Percentiles rank a stretch among this genome's conserved stretches.
Conservation (phyloP, 2,888 invertebrate species). For the Dastarcus helophoroides region DNA sequence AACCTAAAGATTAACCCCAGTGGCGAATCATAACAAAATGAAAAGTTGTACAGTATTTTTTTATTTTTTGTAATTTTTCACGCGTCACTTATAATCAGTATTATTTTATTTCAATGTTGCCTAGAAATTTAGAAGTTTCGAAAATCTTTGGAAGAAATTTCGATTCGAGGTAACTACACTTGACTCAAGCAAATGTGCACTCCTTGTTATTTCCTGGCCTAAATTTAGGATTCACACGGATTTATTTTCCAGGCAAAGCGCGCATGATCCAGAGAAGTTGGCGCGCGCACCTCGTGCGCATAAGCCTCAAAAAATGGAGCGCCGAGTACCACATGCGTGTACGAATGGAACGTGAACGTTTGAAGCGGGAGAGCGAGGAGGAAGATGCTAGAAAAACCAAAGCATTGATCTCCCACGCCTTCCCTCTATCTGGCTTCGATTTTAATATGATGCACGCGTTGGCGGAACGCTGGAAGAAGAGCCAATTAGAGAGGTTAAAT, state of each 20-base stretch:
- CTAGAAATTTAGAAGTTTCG: too few species aligned
- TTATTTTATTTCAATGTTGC: too few species aligned
- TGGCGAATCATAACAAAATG: too few species aligned
- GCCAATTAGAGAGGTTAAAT: constrained; percentile 51
- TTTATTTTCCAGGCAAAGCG: constrained; percentile 24
- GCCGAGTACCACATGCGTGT: constrained; percentile 39
- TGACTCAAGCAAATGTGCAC: too few species aligned
- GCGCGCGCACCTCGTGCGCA: constrained; percentile 45
- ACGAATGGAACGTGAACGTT: constrained; percentile 43
- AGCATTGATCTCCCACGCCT: constrained; percentile 54
- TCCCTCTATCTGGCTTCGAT: constrained; percentile 58
- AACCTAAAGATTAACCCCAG: too few species aligned
- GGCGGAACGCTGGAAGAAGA: constrained; percentile 56
- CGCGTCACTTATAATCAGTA: too few species aligned
- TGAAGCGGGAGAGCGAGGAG: constrained; percentile 38
- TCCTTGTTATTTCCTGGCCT: too few species aligned
- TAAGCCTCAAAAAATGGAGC: constrained; percentile 40
- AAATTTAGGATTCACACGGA: too few species aligned
- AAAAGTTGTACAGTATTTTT: constrained; percentile 8
- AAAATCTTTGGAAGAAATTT: too few species aligned
- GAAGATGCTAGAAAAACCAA: constrained; percentile 42
- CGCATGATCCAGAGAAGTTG: constrained; percentile 56
- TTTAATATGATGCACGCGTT: constrained; percentile 62
- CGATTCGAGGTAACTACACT: too few species aligned
- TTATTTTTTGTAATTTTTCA: too few species aligned